Conservation (phyloP, 2,888 invertebrate genomes). For the Epinotia brunnichana region DNA sequence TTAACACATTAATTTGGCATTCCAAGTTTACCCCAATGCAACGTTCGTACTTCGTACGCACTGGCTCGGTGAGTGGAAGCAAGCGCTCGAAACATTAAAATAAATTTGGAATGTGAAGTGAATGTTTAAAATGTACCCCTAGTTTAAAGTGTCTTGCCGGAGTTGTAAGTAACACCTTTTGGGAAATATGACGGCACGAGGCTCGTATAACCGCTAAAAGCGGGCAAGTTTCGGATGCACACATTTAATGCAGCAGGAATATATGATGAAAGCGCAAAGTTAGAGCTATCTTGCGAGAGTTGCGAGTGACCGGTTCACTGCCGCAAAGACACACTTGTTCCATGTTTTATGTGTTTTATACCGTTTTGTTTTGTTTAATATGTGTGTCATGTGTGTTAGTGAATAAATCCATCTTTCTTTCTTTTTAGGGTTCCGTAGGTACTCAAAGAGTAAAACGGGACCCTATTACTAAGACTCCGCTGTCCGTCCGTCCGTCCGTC, state of each 20-base stretch:
- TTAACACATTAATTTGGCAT: neutral
- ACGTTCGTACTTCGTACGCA: neutral
- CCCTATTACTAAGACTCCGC: no score
- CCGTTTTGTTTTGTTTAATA: no score
- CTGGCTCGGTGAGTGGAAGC: neutral
- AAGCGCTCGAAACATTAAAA: neutral
- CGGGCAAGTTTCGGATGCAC: constrained; percentile 1
- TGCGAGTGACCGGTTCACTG: no score
- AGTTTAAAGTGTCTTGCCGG: neutral
- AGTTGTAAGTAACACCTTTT: constrained; percentile 16
- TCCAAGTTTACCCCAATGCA: neutral
- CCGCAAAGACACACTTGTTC: no score
- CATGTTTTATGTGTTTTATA: no score
- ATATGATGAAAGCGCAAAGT: neutral
- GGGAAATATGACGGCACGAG: neutral
- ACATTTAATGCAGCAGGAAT: neutral
- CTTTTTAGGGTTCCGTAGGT: no score
- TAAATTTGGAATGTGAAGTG: neutral
- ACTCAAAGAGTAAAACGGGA: no score
- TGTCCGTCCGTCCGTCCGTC: no score
- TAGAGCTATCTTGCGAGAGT: no score
- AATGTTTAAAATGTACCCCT: neutral
- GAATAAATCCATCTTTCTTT: no score
- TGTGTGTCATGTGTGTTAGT: no score
- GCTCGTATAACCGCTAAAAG: constrained; percentile 1